These are phyloP conservation scores for Spondyliosoma cantharus DNA, from an alignment of 2,797 vertebrate species.

Conservation along the genomic window DNA sequence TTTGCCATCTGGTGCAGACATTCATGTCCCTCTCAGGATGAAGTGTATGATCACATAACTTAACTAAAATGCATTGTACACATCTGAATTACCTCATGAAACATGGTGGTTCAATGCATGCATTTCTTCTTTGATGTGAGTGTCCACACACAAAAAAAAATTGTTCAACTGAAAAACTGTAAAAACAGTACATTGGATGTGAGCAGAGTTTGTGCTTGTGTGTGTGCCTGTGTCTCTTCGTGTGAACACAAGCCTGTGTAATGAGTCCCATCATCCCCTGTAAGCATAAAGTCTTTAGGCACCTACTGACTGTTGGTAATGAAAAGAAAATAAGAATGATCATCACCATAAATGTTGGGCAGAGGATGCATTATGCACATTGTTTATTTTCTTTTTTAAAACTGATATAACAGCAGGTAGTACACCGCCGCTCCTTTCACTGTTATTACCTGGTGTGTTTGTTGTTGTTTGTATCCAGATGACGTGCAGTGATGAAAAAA, in stretches of 20 bases:
- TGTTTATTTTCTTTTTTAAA: no score
- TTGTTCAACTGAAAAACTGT: not conserved
- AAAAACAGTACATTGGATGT: constrained; percentile 3
- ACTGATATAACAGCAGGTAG: not conserved
- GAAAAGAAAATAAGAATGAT: constrained; percentile 20
- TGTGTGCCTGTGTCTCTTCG: constrained; percentile 2
- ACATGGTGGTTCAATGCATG: not conserved
- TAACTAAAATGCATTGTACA: no score
- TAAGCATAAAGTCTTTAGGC: constrained; percentile 15
- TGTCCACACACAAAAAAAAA: not conserved
- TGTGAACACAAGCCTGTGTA: constrained; percentile 22
- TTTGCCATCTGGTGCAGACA: no score
- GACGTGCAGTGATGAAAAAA: constrained; percentile 7
- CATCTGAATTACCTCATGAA: not conserved
- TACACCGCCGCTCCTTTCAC: not conserved
- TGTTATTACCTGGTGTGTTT: not conserved
- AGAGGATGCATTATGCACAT: not conserved
- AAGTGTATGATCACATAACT: no score
- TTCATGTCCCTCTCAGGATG: no score
- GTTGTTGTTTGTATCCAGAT: not conserved
- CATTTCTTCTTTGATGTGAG: not conserved
- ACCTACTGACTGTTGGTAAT: constrained; percentile 24
- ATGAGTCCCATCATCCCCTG: constrained; percentile 31
- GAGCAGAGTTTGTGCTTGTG: not conserved
- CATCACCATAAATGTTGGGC: not conserved